A percentile compares a stretch with the other conserved stretches of the same genome.
Evolutionary conservation across 2,888 invertebrate species (phyloP).

Genomic region (Atethmia centrago): DNA sequence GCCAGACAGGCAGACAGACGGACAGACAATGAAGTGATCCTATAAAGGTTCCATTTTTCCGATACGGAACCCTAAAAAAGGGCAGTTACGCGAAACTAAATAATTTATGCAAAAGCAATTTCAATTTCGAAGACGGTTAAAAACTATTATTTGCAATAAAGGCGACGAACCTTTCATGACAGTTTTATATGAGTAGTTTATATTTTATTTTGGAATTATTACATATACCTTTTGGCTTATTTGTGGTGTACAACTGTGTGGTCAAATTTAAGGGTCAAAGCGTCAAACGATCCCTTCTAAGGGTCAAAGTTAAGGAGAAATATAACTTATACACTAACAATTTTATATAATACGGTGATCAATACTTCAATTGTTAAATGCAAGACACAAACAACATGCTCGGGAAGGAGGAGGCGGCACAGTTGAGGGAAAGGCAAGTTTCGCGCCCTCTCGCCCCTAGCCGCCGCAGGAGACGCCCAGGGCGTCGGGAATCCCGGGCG

Average conservation of each 20-base stretch:
- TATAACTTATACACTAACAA: background rate
- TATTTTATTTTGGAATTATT: constrained; percentile 8
- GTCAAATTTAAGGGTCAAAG: background rate
- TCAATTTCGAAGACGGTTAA: constrained; percentile 10
- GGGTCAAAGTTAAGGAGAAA: background rate
- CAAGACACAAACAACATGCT: too few relatives aligned
- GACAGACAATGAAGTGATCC: too few relatives aligned
- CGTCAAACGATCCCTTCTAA: too few relatives aligned
- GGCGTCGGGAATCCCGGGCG: too few relatives aligned
- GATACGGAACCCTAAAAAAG: too few relatives aligned
- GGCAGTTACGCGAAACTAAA: background rate
- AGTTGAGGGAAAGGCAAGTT: too few relatives aligned
- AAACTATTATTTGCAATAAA: background rate
- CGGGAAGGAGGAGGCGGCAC: too few relatives aligned
- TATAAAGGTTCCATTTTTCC: too few relatives aligned
- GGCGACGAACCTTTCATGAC: background rate
- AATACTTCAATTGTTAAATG: background rate
- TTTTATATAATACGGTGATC: background rate
- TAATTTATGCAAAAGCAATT: constrained; percentile 26
- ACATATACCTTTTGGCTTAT: constrained; percentile 7
- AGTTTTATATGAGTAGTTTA: constrained; percentile 13
- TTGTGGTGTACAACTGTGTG: constrained; percentile 24
- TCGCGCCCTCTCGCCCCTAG: too few relatives aligned
- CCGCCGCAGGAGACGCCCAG: too few relatives aligned
- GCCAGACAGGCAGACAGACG: too few relatives aligned